Percentiles rank a stretch among this genome's conserved stretches.
phyloP scores from a whole-genome alignment of 2,113 vertebrate species.

The Camelus bactrianus region DNA sequence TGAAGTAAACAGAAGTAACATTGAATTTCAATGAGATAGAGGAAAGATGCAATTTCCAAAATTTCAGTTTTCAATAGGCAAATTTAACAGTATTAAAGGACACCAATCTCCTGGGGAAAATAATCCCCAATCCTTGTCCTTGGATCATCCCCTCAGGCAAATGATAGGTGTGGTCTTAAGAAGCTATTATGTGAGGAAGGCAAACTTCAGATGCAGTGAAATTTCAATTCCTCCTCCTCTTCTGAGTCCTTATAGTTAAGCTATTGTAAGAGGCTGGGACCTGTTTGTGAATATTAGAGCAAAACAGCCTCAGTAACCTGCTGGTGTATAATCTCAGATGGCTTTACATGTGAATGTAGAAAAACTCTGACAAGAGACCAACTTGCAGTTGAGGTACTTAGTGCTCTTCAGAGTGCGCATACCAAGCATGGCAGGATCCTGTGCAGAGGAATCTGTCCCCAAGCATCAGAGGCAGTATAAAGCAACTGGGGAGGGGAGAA shows the following conservation, averaged over 20 bases:
- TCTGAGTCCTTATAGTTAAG: background rate
- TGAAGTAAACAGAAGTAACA: background rate
- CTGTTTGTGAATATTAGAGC: background rate
- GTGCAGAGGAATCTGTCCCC: background rate
- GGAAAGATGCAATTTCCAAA: background rate
- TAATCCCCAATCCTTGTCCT: background rate
- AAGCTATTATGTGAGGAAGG: background rate
- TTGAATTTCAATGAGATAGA: background rate
- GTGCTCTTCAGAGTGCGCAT: background rate
- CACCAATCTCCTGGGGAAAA: background rate
- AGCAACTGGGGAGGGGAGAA: background rate
- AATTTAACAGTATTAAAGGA: constrained; percentile 28
- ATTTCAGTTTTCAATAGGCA: background rate
- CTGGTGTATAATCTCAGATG: background rate
- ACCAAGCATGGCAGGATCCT: background rate
- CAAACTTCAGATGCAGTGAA: constrained; percentile 3
- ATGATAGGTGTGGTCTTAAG: background rate
- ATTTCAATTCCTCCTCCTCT: background rate
- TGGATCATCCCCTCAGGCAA: background rate
- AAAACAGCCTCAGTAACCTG: background rate
- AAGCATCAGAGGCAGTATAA: background rate
- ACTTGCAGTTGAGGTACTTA: background rate
- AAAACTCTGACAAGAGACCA: background rate
- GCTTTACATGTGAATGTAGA: background rate
- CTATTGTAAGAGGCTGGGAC: background rate